Percentiles rank a stretch among this genome's conserved stretches.
Conservation (phyloP, 2,888 invertebrate genomes). For the Hypomecis atomaria region DNA sequence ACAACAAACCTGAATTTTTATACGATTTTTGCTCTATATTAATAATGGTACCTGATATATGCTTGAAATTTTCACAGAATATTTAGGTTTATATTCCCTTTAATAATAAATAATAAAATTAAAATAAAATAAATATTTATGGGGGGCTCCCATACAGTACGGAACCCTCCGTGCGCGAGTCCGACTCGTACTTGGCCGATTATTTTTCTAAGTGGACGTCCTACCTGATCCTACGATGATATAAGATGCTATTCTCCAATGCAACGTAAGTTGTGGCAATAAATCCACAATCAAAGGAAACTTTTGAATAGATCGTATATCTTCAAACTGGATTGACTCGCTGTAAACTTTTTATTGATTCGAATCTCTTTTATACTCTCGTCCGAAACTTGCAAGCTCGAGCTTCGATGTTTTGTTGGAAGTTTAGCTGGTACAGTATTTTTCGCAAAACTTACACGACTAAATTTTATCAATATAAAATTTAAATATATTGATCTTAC, state of each 20-base stretch:
- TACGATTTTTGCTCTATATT: too few relatives aligned
- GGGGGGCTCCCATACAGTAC: too few relatives aligned
- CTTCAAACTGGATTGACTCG: conserved; percentile 24
- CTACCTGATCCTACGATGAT: background rate
- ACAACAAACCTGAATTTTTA: too few relatives aligned
- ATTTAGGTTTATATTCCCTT: too few relatives aligned
- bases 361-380: conserved; percentile 22
- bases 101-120: too few relatives aligned
- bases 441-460: background rate
- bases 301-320: conserved; percentile 23
- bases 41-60: too few relatives aligned
- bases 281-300: conserved; percentile 26
- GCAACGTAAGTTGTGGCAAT: conserved; percentile 9
- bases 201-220: too few relatives aligned
- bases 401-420: conserved; percentile 11
- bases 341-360: conserved; percentile 28
- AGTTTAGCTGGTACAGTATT: conserved; percentile 1
- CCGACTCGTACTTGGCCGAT: too few relatives aligned
- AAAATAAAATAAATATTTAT: too few relatives aligned
- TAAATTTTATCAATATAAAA: background rate
- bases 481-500: too few relatives aligned
- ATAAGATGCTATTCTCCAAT: background rate
- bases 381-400: conserved; percentile 10
- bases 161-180: too few relatives aligned
- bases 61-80: too few relatives aligned